Percentiles rank a stretch among this genome's conserved stretches.
Conservation (phyloP, 2,888 invertebrate species). For the Neuroscelio doddi region DNA sequence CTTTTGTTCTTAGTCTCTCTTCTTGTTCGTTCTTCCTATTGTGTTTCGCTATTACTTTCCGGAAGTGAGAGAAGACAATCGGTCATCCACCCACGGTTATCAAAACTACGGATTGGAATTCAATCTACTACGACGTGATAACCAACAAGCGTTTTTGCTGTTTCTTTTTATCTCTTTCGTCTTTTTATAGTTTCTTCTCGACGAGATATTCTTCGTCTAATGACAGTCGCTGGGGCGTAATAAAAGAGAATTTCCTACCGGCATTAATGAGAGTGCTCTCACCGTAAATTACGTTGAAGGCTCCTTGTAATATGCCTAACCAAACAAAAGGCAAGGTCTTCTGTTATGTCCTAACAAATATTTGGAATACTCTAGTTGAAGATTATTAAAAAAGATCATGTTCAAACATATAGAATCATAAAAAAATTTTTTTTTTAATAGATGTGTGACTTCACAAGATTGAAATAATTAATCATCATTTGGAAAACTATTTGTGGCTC, state of each 20-base stretch:
- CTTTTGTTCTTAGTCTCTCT: slow-evolving; percentile 10
- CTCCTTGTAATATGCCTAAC: not conserved
- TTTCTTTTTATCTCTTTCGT: not conserved
- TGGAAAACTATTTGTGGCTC: too few species aligned
- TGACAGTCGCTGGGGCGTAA: slow-evolving; percentile 50
- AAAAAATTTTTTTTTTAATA: too few species aligned
- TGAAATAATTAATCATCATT: too few species aligned
- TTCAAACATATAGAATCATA: too few species aligned
- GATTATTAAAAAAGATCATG: too few species aligned
- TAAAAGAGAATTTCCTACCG: slow-evolving; percentile 50
- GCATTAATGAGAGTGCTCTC: slow-evolving; percentile 17
- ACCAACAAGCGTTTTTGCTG: slow-evolving; percentile 28
- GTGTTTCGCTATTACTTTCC: slow-evolving; percentile 47
- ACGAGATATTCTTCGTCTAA: slow-evolving; percentile 44
- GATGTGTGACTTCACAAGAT: too few species aligned
- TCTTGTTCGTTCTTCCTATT: slow-evolving; percentile 34
- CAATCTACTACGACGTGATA: slow-evolving; percentile 42
- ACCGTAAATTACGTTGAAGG: slow-evolving; percentile 5
- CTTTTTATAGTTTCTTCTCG: slow-evolving; percentile 15
- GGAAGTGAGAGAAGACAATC: slow-evolving; percentile 22
- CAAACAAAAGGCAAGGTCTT: too few species aligned
- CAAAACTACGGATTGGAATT: slow-evolving; percentile 34
- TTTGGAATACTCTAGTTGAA: too few species aligned
- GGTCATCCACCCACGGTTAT: slow-evolving; percentile 19
- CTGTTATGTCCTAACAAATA: too few species aligned